phyloP scores from a whole-genome alignment of 1,140 invertebrate species.

The Cecropterus lyciades region DNA sequence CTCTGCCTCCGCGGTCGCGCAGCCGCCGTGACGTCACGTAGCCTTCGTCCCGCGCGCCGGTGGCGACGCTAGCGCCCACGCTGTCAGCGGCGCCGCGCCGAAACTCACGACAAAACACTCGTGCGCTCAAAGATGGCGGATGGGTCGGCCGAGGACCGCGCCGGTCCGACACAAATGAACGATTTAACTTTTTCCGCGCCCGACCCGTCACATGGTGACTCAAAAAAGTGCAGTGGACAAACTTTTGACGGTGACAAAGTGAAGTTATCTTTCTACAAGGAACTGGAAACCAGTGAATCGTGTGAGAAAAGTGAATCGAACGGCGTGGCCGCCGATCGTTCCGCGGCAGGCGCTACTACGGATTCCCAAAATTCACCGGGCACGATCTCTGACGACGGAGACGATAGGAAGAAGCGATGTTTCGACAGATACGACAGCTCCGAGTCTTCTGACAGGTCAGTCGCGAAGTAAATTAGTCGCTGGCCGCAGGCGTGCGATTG shows the following conservation, averaged over 20 bases:
- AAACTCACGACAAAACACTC: conserved; percentile 82
- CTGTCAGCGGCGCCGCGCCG: conserved; percentile 58
- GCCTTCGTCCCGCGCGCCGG: conserved; percentile 60
- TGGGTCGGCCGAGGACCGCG: conserved; percentile 72
- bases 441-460: conserved; percentile 95
- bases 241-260: conserved; percentile 66
- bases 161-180: conserved; percentile 68
- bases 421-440: conserved; percentile 95
- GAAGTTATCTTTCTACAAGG: conserved; percentile 77
- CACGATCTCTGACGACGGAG: conserved; percentile 69
- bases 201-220: conserved; percentile 73
- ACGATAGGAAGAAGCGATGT: conserved; percentile 92
- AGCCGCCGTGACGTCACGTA: conserved; percentile 79
- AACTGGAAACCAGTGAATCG: conserved; percentile 74
- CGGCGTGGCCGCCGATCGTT: conserved; percentile 74
- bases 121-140: conserved; percentile 84
- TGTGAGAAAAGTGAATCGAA: conserved; percentile 79
- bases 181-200: conserved; percentile 80
- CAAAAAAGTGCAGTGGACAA: conserved; percentile 79
- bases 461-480: conserved; percentile 48
- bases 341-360: conserved; percentile 55
- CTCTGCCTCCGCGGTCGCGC: conserved; percentile 70
- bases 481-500: conserved; percentile 29
- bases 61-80: conserved; percentile 70
- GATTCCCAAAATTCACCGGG: conserved; percentile 64